Base-by-base conservation (phyloP, 2,797 vertebrate genomes). In the Sparus aurata region DNA sequence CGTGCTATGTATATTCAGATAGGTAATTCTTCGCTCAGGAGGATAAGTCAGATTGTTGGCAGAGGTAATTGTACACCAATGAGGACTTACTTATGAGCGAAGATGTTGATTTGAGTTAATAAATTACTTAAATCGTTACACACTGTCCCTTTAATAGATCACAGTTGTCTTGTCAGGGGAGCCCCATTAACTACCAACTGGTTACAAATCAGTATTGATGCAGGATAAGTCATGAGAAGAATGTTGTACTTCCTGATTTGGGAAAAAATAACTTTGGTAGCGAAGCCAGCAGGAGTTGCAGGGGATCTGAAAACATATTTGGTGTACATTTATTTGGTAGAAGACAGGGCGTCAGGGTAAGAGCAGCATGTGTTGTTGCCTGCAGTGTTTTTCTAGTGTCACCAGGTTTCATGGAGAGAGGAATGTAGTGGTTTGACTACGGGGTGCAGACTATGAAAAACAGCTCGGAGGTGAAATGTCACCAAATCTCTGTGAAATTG, bases 321-420 rank as follows among this genome's bases (percentile, higher is more conserved):
- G n/a, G 25, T 47, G 23, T 38, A 38, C n/a, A 53, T 58, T 3
- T 64, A 12, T 59, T 27, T 50, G 3, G 12, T 41, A 22, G 20
- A 43, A 45, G n/a, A 64, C 60, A 20, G 27, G 17, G 15, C 34
- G 6, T 9, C 10, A 22, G 22, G 50, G 18, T 8, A 20, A n/a
- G n/a, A 49, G 52, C 4, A 3, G 6, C 18, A 45, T 15, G 12
- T 13, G 58, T n/a, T 54, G 3, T 30, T 45, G 45, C 22, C 58
- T 68, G 50, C 34, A n/a, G 58, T 49, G 27, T 57, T 55, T 66
- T 52, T 52, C 41, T 1, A 38, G 49, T 41, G 13, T 23, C 34
- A 68, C 57, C 58, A 23, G 25, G 71, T 69, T 69, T 74, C 57
- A 45, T 38, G 3, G 46, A 59, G 46, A 77, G 53, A 46, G n/a